Conservation (phyloP, 2,113 vertebrate genomes). For the Platichthys stellatus region DNA sequence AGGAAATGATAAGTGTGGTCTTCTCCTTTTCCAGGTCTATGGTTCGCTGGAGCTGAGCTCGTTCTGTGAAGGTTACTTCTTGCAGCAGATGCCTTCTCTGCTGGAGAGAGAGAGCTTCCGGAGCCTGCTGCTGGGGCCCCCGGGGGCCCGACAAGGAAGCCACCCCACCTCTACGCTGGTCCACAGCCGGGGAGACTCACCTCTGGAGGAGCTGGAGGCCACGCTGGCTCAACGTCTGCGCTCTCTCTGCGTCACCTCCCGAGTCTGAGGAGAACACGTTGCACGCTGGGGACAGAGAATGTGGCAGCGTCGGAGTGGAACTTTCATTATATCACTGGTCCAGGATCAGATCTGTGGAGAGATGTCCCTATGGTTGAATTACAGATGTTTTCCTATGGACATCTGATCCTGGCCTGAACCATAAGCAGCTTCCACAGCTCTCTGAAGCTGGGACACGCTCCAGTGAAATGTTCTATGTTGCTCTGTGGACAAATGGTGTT, state of each 20-base stretch:
- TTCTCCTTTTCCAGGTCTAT: slow-evolving; percentile 81
- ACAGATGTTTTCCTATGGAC: slow-evolving; percentile 12
- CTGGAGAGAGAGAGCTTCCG: slow-evolving; percentile 90
- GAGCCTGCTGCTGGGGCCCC: slow-evolving; percentile 85
- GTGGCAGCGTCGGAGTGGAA: neutral
- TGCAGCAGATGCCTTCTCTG: slow-evolving; percentile 91
- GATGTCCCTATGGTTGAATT: neutral
- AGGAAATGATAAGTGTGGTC: neutral
- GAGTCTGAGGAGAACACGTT: slow-evolving; percentile 81
- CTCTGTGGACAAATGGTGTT: slow-evolving; percentile 26
- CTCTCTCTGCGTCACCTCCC: slow-evolving; percentile 88
- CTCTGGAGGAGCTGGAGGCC: slow-evolving; percentile 88
- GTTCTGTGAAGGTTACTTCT: slow-evolving; percentile 94
- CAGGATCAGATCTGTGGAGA: slow-evolving; percentile 28
- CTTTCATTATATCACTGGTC: slow-evolving; percentile 6
- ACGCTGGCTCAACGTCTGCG: slow-evolving; percentile 87
- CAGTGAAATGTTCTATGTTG: slow-evolving; percentile 13
- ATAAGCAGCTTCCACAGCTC: slow-evolving; percentile 16
- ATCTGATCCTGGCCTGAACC: slow-evolving; percentile 20
- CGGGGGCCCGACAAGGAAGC: slow-evolving; percentile 80
- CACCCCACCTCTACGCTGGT: slow-evolving; percentile 42
- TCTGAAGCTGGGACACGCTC: slow-evolving; percentile 1
- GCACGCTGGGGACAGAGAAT: slow-evolving; percentile 26
- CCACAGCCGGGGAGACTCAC: slow-evolving; percentile 81
- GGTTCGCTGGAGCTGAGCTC: slow-evolving; percentile 88